Evolutionary conservation across 2,113 vertebrate genomes (phyloP).

Genomic region (Archocentrus centrarchus): DNA sequence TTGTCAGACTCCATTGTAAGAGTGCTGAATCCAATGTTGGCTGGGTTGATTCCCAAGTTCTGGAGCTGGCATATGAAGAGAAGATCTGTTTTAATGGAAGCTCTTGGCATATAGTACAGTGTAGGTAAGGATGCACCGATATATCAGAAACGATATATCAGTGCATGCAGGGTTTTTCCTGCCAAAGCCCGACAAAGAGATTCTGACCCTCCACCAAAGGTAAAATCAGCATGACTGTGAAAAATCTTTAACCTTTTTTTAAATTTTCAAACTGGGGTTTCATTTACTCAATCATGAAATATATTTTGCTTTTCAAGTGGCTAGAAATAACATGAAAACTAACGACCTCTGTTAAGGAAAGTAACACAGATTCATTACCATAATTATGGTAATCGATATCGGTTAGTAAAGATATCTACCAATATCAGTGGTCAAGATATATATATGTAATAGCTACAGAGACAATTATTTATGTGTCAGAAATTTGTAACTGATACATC

Average conservation of each 20-base stretch:
- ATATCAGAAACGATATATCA: neutral
- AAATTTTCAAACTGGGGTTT: no score
- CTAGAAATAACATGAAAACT: neutral
- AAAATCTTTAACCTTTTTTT: no score
- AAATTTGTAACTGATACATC: neutral
- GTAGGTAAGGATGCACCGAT: neutral
- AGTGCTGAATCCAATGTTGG: constrained; percentile 99
- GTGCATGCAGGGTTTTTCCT: neutral
- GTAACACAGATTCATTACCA: neutral
- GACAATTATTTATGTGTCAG: neutral
- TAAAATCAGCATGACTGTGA: neutral
- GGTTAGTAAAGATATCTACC: neutral
- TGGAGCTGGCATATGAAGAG: constrained; percentile 87
- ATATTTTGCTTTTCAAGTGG: neutral
- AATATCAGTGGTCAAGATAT: no score
- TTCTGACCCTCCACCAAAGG: neutral
- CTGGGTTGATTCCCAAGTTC: constrained; percentile 98
- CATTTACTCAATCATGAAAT: neutral
- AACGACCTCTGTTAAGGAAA: neutral
- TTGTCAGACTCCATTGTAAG: constrained; percentile 99
- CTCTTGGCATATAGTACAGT: neutral
- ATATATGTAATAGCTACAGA: neutral
- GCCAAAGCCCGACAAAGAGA: neutral
- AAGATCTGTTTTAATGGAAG: neutral
- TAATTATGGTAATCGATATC: neutral